phyloP scores from a whole-genome alignment of 2,113 vertebrate genomes.

The Notechis scutatus region DNA sequence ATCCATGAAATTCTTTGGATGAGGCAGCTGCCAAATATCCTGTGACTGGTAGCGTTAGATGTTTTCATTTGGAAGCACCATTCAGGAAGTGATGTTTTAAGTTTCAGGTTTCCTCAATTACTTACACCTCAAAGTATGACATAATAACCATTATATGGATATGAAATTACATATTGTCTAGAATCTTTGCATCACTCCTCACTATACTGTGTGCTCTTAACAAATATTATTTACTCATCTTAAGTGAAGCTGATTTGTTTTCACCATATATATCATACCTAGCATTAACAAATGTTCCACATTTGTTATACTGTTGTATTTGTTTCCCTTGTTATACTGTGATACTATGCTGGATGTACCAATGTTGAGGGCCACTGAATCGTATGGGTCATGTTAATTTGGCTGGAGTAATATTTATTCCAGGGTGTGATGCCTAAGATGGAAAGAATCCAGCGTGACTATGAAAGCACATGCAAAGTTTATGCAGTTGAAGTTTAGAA shows the following conservation, averaged over 20 bases:
- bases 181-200: too few species aligned
- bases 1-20: neutral
- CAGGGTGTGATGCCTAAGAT: constrained; percentile 60
- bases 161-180: neutral
- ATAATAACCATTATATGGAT: neutral
- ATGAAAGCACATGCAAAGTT: constrained; percentile 53
- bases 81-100: neutral
- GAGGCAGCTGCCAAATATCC: neutral
- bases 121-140: neutral
- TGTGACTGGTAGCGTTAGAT: neutral
- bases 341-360: constrained; percentile 48
- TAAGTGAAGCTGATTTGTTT: neutral
- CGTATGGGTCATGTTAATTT: constrained; percentile 47
- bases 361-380: constrained; percentile 47
- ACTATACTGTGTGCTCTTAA: neutral
- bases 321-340: constrained; percentile 22
- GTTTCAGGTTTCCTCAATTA: neutral
- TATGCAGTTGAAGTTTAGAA: constrained; percentile 65
- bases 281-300: neutral
- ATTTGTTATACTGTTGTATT: too few species aligned
- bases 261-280: neutral
- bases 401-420: constrained; percentile 53
- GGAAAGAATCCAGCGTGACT: constrained; percentile 55
- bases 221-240: constrained; percentile 10
- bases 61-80: neutral